Base-by-base conservation (phyloP, 2,888 invertebrate genomes). In the Belgica antarctica region DNA sequence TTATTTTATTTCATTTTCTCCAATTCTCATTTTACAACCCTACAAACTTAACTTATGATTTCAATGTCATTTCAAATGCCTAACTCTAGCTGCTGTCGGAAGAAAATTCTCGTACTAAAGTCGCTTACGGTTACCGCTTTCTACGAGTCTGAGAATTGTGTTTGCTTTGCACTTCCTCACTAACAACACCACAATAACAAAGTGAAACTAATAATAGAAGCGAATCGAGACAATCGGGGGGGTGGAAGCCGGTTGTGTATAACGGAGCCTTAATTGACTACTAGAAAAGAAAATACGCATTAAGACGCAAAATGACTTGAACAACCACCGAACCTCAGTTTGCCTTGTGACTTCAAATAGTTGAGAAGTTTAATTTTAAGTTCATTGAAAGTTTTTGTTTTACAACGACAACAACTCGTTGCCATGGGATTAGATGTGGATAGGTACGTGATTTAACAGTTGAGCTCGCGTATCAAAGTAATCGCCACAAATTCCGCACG, bases 401-500 rank as follows among this genome's bases (percentile, higher is more conserved):
- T 5, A 41, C n/a, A 41, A 15, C 41, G 41, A 5, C 15, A n/a
- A n/a, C n/a, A n/a, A n/a, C n/a, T n/a, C n/a, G n/a, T n/a, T n/a
- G n/a, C n/a, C n/a, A 34, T 57, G 15, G 15, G 7, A 28, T 88
- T 87, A 88, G 80, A 92, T 92, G 78, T 92, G 92, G 77, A 91
- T 86, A 70, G 90, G 89, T 75, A 92, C 90, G 79, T 92, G 92
- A 70, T 89, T 83, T 72, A 92, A 80, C 52, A 89, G 79, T 73
- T 89, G 89, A 65, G 88, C 87, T 65, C 90, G 85, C 72, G 88
- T 87, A 8, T 86, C 81, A 78, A 92, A 92, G 74, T 87, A 85
- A 62, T 87, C 85, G 70, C 88, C 85, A 78, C 92, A 92, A 89
- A 92, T 91, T 78, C 91, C 91, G 77, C 92, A 92, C 12, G n/a